These are phyloP conservation scores for Agapetus fuscipes DNA, from an alignment of 2,888 invertebrate genomes.

Conservation along the genomic window DNA sequence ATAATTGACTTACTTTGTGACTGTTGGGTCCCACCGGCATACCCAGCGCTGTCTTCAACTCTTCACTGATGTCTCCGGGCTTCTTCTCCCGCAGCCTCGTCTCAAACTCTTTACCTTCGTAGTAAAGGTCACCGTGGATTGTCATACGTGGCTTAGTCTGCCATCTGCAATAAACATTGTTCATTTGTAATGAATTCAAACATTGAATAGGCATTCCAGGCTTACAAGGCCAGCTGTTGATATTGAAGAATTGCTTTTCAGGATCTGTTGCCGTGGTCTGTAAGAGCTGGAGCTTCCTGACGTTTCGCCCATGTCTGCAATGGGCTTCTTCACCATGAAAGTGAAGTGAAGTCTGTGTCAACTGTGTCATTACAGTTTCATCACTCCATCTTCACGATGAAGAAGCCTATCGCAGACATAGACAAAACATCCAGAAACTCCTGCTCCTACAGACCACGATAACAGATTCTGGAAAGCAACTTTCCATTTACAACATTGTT, in stretches of 20 bases:
- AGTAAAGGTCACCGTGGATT: constrained; percentile 97
- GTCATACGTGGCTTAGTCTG: constrained; percentile 99
- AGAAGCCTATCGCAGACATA: too few species aligned
- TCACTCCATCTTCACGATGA: too few species aligned
- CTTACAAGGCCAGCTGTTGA: background rate
- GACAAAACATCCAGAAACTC: too few species aligned
- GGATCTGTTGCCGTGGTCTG: too few species aligned
- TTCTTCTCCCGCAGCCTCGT: constrained; percentile 96
- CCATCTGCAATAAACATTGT: constrained; percentile 66
- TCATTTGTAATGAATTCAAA: background rate
- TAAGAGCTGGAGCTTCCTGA: too few species aligned
- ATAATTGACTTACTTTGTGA: constrained; percentile 62
- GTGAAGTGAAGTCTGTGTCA: background rate
- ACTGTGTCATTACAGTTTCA: background rate
- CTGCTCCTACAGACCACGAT: too few species aligned
- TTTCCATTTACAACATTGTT: too few species aligned
- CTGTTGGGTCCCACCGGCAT: constrained; percentile 97
- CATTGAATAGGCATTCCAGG: constrained; percentile 5
- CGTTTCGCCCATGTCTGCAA: too few species aligned
- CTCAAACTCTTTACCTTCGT: constrained; percentile 98
- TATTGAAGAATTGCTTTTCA: too few species aligned
- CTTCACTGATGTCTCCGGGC: constrained; percentile 94
- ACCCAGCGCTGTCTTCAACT: constrained; percentile 89
- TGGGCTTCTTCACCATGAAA: too few species aligned
- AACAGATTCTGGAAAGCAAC: too few species aligned